Evolutionary conservation across 2,113 vertebrate genomes (phyloP).

Genomic region (Noctilio leporinus): DNA sequence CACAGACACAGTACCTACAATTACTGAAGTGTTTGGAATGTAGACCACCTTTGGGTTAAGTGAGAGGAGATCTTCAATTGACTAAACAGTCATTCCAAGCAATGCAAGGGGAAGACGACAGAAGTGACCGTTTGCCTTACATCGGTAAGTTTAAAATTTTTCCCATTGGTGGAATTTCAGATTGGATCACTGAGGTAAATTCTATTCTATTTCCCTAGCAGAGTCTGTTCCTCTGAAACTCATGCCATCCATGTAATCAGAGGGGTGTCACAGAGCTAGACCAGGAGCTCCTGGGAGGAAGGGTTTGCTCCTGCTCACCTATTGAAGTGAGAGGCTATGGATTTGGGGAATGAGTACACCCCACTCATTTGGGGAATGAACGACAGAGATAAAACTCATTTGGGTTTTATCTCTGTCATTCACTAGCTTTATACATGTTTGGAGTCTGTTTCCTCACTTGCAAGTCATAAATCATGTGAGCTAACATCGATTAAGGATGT

Average conservation of each 20-base stretch:
- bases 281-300: background rate
- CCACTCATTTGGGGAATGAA: too few species aligned
- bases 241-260: background rate
- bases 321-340: background rate
- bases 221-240: background rate
- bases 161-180: background rate
- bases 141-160: background rate
- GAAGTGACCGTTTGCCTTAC: background rate
- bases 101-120: background rate
- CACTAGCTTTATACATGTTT: background rate
- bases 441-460: background rate
- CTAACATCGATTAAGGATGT: background rate
- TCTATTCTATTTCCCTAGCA: background rate
- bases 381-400: too few species aligned
- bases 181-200: background rate
- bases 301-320: background rate
- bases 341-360: too few species aligned
- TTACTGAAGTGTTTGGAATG: background rate
- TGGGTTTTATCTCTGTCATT: background rate
- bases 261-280: background rate
- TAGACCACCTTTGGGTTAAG: background rate
- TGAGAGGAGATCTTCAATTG: background rate
- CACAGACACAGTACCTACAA: background rate
- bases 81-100: background rate
- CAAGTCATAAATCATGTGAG: background rate